Evolutionary conservation across 2,113 vertebrate genomes (phyloP).

Genomic region (Labeo rohita): DNA sequence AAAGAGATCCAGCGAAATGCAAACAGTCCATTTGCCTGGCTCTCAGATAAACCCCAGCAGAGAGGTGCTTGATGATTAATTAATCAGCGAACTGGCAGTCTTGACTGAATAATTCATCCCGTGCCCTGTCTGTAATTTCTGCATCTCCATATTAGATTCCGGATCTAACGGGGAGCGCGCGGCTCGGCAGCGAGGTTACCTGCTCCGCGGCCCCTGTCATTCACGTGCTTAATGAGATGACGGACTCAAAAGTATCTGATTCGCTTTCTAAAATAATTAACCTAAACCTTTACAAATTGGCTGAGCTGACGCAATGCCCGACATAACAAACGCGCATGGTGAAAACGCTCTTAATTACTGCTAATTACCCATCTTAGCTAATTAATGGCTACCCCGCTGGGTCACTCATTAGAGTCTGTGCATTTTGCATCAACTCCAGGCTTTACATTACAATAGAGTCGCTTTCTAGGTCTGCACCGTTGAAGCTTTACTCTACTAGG

Average conservation of each 20-base stretch:
- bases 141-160: slow-evolving; percentile 60
- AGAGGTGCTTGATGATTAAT: slow-evolving; percentile 62
- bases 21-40: slow-evolving; percentile 61
- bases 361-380: slow-evolving; percentile 34
- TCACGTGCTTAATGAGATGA: slow-evolving; percentile 45
- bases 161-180: slow-evolving; percentile 40
- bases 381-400: slow-evolving; percentile 26
- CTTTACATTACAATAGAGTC: background rate
- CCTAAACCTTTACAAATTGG: slow-evolving; percentile 35
- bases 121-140: slow-evolving; percentile 57
- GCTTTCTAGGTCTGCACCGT: background rate
- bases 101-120: slow-evolving; percentile 61
- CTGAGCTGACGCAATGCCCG: slow-evolving; percentile 18
- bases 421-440: background rate
- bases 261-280: slow-evolving; percentile 53
- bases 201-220: slow-evolving; percentile 50
- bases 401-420: slow-evolving; percentile 41
- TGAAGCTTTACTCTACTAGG: background rate
- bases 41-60: slow-evolving; percentile 56
- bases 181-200: slow-evolving; percentile 47
- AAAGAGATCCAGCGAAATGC: slow-evolving; percentile 52
- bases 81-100: slow-evolving; percentile 60
- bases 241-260: slow-evolving; percentile 45
- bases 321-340: slow-evolving; percentile 16
- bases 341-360: slow-evolving; percentile 37